These are phyloP conservation scores for Eupsittula cactorum DNA, from an alignment of 2,113 vertebrate genomes.

Conservation along the genomic window DNA sequence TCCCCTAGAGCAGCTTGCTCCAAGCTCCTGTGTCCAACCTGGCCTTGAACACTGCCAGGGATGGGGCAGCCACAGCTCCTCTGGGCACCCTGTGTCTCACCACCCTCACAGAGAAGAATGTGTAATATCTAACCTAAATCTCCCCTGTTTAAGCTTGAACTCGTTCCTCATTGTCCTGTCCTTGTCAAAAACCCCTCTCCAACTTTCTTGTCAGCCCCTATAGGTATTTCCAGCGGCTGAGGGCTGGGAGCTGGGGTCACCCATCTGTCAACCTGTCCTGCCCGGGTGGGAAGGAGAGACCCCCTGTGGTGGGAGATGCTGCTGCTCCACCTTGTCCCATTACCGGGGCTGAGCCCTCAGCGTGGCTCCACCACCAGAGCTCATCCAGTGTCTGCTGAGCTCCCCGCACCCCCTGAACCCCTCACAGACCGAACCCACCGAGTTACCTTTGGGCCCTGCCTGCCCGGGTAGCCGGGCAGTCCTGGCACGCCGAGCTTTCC, in stretches of 20 bases:
- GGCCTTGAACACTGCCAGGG: not conserved
- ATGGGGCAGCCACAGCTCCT: not conserved
- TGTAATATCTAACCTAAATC: too few relatives aligned
- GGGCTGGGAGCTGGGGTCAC: not conserved
- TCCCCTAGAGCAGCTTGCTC: not conserved
- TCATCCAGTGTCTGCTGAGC: rapidly evolving
- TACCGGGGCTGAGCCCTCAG: rapidly evolving
- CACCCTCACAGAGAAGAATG: too few relatives aligned
- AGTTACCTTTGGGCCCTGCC: constrained; percentile 94
- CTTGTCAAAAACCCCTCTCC: not conserved
- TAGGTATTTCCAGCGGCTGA: not conserved
- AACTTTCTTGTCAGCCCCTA: not conserved
- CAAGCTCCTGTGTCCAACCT: not conserved
- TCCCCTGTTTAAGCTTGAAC: too few relatives aligned
- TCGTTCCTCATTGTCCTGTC: not conserved
- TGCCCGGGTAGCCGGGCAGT: constrained; percentile 93
- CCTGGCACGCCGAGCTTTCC: constrained; percentile 97
- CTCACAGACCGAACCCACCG: rapidly evolving
- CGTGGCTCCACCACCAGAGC: not conserved
- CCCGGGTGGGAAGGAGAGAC: not conserved
- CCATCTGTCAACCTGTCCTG: not conserved
- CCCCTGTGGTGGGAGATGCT: rapidly evolving
- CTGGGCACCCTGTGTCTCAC: not conserved
- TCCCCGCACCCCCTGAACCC: not conserved
- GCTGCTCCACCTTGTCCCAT: rapidly evolving